Evolutionary conservation across 2,888 invertebrate genomes (phyloP).

Genomic region (Erebia palarica): DNA sequence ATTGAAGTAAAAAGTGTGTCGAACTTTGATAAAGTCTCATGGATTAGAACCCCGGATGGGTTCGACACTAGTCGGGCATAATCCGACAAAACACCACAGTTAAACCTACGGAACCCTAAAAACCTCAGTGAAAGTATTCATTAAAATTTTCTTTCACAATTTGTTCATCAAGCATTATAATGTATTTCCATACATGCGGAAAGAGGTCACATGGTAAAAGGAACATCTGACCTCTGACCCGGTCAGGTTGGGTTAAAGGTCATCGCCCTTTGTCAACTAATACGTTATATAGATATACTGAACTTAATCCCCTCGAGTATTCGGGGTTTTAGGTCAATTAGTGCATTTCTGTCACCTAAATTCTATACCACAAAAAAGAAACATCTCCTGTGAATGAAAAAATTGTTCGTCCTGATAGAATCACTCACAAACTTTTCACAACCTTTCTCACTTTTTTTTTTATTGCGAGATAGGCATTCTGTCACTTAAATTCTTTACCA

Average conservation of each 20-base stretch:
- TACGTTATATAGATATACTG: slow-evolving; percentile 23
- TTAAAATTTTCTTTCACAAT: not conserved
- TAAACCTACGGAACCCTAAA: not conserved
- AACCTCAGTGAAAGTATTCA: not conserved
- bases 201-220: slow-evolving; percentile 28
- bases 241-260: slow-evolving; percentile 51
- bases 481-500: too few species aligned
- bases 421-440: too few species aligned
- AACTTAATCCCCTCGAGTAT: slow-evolving; percentile 1
- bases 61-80: too few species aligned
- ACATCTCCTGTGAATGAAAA: not conserved
- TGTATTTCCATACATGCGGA: slow-evolving; percentile 18
- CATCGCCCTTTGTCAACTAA: slow-evolving; percentile 39
- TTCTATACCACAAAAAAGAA: not conserved
- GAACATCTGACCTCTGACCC: slow-evolving; percentile 48
- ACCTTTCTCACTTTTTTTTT: too few species aligned
- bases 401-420: too few species aligned
- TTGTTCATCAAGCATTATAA: slow-evolving; percentile 10
- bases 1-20: too few species aligned
- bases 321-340: slow-evolving; percentile 8
- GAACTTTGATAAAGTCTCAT: too few species aligned
- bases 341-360: not conserved
- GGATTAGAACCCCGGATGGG: too few species aligned
- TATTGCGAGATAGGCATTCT: too few species aligned
- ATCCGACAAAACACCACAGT: not conserved